These are phyloP conservation scores for Quiscalus mexicanus DNA, from an alignment of 2,113 vertebrate genomes.

Conservation along the genomic window DNA sequence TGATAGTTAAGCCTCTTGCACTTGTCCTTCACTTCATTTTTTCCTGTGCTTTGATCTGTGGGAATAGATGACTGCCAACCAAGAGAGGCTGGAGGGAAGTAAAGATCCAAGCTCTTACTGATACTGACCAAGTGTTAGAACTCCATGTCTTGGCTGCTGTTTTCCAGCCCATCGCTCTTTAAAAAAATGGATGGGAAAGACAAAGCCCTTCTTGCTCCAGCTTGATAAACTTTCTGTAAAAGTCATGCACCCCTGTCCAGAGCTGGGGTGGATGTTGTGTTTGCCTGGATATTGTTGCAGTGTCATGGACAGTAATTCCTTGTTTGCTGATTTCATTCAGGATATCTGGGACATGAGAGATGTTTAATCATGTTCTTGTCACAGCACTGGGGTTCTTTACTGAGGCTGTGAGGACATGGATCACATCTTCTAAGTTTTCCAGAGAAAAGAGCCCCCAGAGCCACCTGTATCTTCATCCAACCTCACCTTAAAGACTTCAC, in stretches of 20 bases:
- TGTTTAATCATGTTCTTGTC: not conserved
- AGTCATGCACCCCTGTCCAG: not conserved
- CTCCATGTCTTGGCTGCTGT: not conserved
- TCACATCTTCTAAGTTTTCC: not conserved
- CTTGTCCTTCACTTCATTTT: not conserved
- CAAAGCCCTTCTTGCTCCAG: not conserved
- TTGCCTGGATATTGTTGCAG: not conserved
- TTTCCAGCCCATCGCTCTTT: not conserved
- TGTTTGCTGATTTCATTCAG: not conserved
- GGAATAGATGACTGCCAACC: not conserved
- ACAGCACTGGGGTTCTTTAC: not conserved
- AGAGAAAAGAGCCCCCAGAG: not conserved
- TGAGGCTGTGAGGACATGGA: not conserved
- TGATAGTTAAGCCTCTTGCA: not conserved
- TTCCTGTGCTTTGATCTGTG: not conserved
- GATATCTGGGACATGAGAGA: not conserved
- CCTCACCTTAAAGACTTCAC: not conserved
- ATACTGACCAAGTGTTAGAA: not conserved
- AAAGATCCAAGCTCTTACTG: not conserved
- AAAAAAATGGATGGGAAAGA: not conserved
- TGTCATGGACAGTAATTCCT: not conserved
- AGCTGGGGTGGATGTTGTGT: rapidly evolving
- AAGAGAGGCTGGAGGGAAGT: not conserved
- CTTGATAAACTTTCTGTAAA: not conserved
- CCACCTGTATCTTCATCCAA: not conserved